Conservation (phyloP, 2,797 vertebrate species). For the Eurystomus glaucurus region DNA sequence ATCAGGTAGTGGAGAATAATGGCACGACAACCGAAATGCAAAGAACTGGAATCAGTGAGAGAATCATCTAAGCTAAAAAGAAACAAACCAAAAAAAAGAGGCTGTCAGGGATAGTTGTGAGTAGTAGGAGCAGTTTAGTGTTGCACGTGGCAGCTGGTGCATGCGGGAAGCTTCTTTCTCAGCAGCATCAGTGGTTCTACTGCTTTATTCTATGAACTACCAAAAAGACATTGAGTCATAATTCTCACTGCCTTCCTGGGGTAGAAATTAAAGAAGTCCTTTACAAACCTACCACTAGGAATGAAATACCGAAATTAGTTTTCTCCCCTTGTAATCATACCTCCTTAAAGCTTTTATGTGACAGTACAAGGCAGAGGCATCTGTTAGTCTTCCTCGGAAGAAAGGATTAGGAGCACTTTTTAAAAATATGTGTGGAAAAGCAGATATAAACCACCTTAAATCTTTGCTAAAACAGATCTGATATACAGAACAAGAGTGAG, state of each 20-base stretch:
- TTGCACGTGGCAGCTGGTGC: background rate
- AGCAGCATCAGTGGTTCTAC: background rate
- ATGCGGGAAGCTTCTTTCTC: background rate
- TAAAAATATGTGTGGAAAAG: fast-evolving
- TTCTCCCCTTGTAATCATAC: background rate
- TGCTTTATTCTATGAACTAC: background rate
- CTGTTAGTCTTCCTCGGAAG: background rate
- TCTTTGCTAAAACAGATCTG: background rate
- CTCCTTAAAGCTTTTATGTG: background rate
- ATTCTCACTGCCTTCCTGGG: background rate
- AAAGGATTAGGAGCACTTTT: background rate
- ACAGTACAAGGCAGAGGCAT: background rate
- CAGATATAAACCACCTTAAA: background rate
- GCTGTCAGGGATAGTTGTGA: background rate
- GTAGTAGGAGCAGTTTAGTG: background rate
- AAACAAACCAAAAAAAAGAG: background rate
- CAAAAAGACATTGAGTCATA: background rate
- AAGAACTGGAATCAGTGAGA: background rate
- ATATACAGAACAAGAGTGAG: background rate
- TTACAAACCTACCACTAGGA: background rate
- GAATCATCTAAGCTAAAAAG: background rate
- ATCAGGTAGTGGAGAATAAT: background rate
- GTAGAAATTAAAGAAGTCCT: background rate
- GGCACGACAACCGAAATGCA: background rate
- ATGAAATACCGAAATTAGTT: background rate